Percentiles rank a stretch among this genome's conserved stretches.
These are phyloP conservation scores for Euplagia quadripunctaria DNA, from an alignment of 2,888 invertebrate species.

Conservation along the genomic window DNA sequence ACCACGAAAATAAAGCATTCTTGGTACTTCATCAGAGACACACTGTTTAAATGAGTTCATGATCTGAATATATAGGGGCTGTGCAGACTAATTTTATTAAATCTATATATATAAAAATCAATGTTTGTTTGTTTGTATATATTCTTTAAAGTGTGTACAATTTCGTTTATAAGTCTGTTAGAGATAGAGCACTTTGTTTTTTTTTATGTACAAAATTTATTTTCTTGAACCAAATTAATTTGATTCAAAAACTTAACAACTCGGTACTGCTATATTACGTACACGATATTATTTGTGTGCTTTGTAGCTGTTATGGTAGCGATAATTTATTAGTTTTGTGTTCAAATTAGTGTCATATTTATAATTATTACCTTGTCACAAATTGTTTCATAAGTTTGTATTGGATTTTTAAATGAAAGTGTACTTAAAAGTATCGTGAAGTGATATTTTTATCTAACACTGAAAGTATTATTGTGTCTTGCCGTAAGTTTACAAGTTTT, in stretches of 20 bases:
- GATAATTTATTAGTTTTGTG: conserved; percentile 76
- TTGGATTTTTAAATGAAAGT: conserved; percentile 49
- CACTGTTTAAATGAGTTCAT: not conserved
- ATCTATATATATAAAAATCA: too few relatives aligned
- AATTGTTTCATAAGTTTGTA: conserved; percentile 57
- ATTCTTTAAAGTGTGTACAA: too few relatives aligned
- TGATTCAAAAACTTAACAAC: conserved; percentile 41
- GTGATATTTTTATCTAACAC: conserved; percentile 62
- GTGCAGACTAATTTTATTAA: not conserved
- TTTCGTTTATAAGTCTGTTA: too few relatives aligned
- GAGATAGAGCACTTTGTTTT: not conserved
- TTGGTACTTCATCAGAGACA: not conserved
- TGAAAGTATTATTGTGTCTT: conserved; percentile 74
- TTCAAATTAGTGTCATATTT: conserved; percentile 86
- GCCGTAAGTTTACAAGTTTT: conserved; percentile 58
- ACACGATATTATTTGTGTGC: conserved; percentile 50
- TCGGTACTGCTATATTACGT: conserved; percentile 52
- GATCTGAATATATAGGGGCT: not conserved
- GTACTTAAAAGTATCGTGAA: conserved; percentile 58
- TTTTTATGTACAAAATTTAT: not conserved
- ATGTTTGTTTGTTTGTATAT: too few relatives aligned
- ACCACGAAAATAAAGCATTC: not conserved
- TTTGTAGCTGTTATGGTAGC: conserved; percentile 50
- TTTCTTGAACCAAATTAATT: not conserved
- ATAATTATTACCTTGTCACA: conserved; percentile 73